Evolutionary conservation across 2,888 invertebrate genomes (phyloP).

Genomic region (Seladonia tumulorum): DNA sequence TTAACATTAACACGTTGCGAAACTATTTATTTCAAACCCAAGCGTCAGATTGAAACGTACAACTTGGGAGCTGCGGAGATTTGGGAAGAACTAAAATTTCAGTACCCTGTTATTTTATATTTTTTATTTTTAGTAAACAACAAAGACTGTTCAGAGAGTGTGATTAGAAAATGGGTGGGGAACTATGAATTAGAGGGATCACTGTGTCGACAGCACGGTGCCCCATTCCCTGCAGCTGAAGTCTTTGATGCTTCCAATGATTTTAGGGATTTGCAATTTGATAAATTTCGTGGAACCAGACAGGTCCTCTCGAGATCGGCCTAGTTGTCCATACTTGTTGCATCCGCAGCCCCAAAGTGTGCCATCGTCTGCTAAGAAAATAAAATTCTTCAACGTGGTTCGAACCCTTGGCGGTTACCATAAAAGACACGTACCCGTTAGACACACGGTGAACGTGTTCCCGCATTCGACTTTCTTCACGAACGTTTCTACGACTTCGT

Average conservation of each 20-base stretch:
- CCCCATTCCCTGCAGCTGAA: slow-evolving; percentile 83
- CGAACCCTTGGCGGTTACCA: no score
- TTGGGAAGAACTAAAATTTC: background rate
- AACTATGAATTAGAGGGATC: background rate
- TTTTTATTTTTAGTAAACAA: background rate
- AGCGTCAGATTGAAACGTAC: background rate
- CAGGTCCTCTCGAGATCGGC: slow-evolving; percentile 76
- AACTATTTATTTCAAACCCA: no score
- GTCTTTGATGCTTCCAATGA: slow-evolving; percentile 67
- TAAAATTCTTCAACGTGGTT: background rate
- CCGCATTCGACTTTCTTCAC: slow-evolving; percentile 89
- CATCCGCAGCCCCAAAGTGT: slow-evolving; percentile 91
- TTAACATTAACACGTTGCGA: background rate
- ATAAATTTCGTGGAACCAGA: slow-evolving; percentile 71
- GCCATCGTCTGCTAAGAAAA: slow-evolving; percentile 86
- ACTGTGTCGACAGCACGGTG: slow-evolving; percentile 73
- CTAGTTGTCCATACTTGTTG: slow-evolving; percentile 93
- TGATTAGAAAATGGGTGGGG: background rate
- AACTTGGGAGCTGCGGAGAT: background rate
- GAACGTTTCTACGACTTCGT: slow-evolving; percentile 76
- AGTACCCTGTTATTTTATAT: background rate
- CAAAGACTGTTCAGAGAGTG: background rate
- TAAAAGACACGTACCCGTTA: slow-evolving; percentile 85
- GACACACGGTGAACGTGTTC: slow-evolving; percentile 89
- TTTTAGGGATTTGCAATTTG: slow-evolving; percentile 67